Evolutionary conservation across 2,888 invertebrate species (phyloP).

Genomic region (Eristalis arbustorum): DNA sequence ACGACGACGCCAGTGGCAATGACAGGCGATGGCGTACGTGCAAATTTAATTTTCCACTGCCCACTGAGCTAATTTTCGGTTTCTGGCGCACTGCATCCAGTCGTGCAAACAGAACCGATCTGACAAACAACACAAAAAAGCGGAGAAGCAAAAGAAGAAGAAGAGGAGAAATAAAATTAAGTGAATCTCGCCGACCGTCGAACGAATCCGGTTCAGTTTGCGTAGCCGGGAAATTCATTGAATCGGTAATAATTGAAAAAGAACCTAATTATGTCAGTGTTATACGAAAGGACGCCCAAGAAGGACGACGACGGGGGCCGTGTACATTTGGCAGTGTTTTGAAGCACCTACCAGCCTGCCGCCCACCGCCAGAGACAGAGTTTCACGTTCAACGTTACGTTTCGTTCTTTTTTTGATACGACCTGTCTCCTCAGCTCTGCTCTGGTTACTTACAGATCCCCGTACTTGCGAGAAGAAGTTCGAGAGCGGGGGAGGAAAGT

Average conservation of each 20-base stretch:
- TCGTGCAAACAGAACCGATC: constrained; percentile 56
- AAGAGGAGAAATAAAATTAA: neutral
- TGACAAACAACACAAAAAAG: neutral
- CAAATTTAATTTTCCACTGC: constrained; percentile 69
- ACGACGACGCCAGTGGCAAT: neutral
- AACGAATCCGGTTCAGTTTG: constrained; percentile 45
- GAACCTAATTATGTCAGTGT: constrained; percentile 67
- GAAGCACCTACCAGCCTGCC: neutral
- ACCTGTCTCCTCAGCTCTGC: neutral
- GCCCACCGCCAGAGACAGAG: neutral
- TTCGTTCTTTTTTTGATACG: neutral
- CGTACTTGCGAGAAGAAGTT: neutral
- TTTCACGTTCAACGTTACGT: neutral
- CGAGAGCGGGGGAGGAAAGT: neutral
- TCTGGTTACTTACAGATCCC: neutral
- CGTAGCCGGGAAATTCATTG: constrained; percentile 67
- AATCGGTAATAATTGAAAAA: constrained; percentile 66
- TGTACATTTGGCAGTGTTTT: neutral
- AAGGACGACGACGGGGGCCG: neutral
- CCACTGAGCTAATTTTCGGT: constrained; percentile 67
- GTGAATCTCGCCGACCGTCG: neutral
- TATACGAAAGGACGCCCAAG: constrained; percentile 13
- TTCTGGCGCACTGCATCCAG: constrained; percentile 59
- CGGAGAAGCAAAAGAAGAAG: constrained; percentile 11
- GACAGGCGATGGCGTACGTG: constrained; percentile 41